These are phyloP conservation scores for Eupeodes latifasciatus DNA, from an alignment of 2,888 invertebrate species.

Conservation along the genomic window DNA sequence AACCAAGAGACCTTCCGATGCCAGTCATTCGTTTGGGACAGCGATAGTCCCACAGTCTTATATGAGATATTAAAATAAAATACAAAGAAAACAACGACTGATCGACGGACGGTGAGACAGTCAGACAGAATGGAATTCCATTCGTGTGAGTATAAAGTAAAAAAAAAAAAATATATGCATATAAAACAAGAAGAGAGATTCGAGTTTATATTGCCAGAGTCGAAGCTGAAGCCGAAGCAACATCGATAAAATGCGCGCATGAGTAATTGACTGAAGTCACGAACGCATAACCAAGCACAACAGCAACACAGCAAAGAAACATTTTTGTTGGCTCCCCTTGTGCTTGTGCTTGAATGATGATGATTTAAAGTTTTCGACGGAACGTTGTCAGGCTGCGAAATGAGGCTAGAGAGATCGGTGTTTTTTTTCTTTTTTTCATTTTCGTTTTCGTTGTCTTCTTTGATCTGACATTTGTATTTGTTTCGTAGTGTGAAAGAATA, in stretches of 20 bases:
- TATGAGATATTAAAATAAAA: constrained; percentile 22
- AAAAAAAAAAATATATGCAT: neutral
- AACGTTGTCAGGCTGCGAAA: constrained; percentile 41
- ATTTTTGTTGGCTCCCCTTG: constrained; percentile 39
- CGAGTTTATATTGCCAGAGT: constrained; percentile 32
- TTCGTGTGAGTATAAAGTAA: constrained; percentile 51
- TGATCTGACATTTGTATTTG: constrained; percentile 22
- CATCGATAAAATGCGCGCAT: constrained; percentile 74
- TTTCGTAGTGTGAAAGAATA: constrained; percentile 45
- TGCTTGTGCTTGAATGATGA: constrained; percentile 31
- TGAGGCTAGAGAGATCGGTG: constrained; percentile 73
- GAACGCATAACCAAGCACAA: constrained; percentile 61
- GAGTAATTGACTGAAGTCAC: constrained; percentile 75
- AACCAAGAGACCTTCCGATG: constrained; percentile 70
- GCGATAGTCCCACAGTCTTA: constrained; percentile 55
- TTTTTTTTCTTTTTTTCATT: constrained; percentile 34
- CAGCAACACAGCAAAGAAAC: constrained; percentile 41
- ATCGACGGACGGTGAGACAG: neutral
- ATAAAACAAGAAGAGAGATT: constrained; percentile 15
- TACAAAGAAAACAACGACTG: constrained; percentile 43
- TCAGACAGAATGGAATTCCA: constrained; percentile 63
- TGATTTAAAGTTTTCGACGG: constrained; percentile 51
- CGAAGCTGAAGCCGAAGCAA: constrained; percentile 24
- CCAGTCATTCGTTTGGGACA: constrained; percentile 64
- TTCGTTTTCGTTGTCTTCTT: constrained; percentile 10